Base-by-base conservation (phyloP, 2,888 invertebrate species). In the Leptinotarsa tumamoca region DNA sequence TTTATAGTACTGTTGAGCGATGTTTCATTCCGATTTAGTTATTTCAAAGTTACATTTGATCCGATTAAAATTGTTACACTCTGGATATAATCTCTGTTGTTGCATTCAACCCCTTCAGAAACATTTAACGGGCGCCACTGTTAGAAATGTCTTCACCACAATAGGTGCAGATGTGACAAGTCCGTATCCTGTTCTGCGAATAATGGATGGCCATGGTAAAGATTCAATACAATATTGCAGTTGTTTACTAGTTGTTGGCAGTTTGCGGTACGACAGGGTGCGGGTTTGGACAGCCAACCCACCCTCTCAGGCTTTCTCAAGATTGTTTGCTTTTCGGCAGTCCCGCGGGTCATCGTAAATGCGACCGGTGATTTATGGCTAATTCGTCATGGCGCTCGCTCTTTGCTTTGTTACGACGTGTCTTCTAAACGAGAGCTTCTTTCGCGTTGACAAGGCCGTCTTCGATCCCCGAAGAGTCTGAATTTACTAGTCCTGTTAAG, bases 241-340 rank as follows among this genome's bases (percentile, higher is more conserved):
- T 75, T 78, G 75, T 78, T 79, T 67, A 75, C 75, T 75, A 71
- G 78, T 74, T 76, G 80, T 79, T 81, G 83, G 78, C 82, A 78
- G 83, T 80, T 82, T 82, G 82, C 75, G 82, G 82, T 58, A 21
- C 58, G 58, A 58, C 79, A 76, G 82, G 83, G 83, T 82, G 81
- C 80, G 80, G 79, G 81, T 81, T 82, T 81, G 82, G 83, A 83
- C 83, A 83, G 79, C 79, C 78, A 80, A 82, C 77, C 82, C 81
- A 80, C 82, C 83, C 75, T 72, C 78, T n/a, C 33, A 63, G 33
- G 63, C n/a, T 63, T 63, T 63, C 63, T 63, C 63, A 33, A 63
- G 63, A 63, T 63, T 33, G 63, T 63, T 27, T 61, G 72, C 69
- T 43, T 63, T 70, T 72, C 58, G 68, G 80, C 76, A 72, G 73